Evolutionary conservation across 1,140 invertebrate species (phyloP), one percentile per base, ranked within the genome.

Genomic region (Potamilus streckersoni): DNA sequence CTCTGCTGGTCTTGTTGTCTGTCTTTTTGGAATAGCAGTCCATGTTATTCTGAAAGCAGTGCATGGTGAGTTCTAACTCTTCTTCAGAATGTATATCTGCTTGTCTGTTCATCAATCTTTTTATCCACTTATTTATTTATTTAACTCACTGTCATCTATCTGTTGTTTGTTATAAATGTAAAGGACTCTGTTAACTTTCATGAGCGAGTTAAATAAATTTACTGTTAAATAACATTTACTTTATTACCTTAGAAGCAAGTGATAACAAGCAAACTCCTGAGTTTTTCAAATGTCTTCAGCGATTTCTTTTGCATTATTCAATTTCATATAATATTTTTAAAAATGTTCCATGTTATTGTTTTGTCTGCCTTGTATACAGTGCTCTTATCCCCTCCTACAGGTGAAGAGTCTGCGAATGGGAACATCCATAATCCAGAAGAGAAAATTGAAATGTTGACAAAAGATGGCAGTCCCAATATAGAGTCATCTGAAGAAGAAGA

Each of bases 11-110:
- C 89, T 99, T 59, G 87, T 95, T 14, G 90, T 98, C 16, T 99
- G 97, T 87, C 90, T 99, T 75, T 90, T 93, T 67, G 98, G 98
- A 69, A 98, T 99, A 81, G 92, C 92, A 15, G 91, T 95, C 66
- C 98, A 99, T 89, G 93, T 98, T 23, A 88, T 94, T 31, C 93
- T 97, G 83, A 98, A 98, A 78, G 86, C 86, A 62, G 69, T 86
- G 8, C 67, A 79, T 67, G 76, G 88, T 88, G 73, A 84, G 86
- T 83, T 70, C 27, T 61, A 55, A 49, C 23, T 23, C 63, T 31
- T 67, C 8, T 49, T 23, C 14, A 15, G 31, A 68, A 16, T 64
- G 65, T 27, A 62, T 20, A 49, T n/a, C 15, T 15, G 19, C 20
- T 23, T 19, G 57, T 49, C 13, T 71, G 12, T n/a, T 27, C 59